Evolutionary conservation across 2,113 vertebrate species (phyloP).

Genomic region (Euleptes europaea): DNA sequence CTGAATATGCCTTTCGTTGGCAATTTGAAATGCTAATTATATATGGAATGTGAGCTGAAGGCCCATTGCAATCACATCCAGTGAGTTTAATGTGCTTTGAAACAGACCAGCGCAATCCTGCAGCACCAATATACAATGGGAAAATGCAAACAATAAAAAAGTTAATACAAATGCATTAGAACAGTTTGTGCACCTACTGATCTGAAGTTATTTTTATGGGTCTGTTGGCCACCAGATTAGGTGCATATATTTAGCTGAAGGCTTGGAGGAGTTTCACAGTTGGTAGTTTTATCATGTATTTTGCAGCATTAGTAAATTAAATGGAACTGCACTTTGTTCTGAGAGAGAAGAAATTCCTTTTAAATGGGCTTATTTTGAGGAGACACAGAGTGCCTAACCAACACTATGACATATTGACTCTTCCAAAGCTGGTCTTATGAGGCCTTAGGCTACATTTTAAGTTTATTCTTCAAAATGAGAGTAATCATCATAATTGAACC

Average conservation of each 20-base stretch:
- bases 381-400: conserved; percentile 17
- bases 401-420: conserved; percentile 1
- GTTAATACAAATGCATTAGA: conserved; percentile 39
- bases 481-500: conserved; percentile 35
- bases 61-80: conserved; percentile 20
- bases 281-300: conserved; percentile 30
- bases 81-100: conserved; percentile 30
- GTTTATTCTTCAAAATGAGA: conserved; percentile 41
- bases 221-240: conserved; percentile 29
- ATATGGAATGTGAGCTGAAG: conserved; percentile 3
- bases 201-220: conserved; percentile 32
- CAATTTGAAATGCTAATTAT: neutral
- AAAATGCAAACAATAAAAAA: conserved; percentile 34
- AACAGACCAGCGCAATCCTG: neutral
- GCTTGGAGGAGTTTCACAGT: neutral
- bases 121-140: conserved; percentile 5
- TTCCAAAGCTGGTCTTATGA: conserved; percentile 33
- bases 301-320: conserved; percentile 38
- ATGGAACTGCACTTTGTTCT: conserved; percentile 15
- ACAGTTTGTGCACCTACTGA: conserved; percentile 35
- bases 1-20: conserved; percentile 10
- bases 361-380: conserved; percentile 22
- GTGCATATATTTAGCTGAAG: conserved; percentile 27
- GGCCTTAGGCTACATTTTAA: conserved; percentile 14
- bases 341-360: neutral